Evolutionary conservation across 2,888 invertebrate genomes (phyloP), one percentile per base, ranked within the genome.

Genomic region (Rhamphomyia laevipes): DNA sequence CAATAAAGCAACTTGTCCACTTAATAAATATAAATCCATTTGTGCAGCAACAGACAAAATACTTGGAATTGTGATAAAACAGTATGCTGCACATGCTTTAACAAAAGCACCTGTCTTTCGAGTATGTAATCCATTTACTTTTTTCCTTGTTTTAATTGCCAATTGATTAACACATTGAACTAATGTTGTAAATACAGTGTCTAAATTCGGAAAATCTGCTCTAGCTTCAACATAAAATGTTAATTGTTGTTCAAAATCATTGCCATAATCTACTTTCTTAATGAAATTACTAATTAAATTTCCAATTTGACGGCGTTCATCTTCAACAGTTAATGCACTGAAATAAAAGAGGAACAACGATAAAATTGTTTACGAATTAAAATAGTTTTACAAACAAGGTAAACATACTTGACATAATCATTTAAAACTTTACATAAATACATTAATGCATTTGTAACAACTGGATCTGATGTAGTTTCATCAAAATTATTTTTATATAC

Each of bases 51-150:
- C 77, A 51, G 86, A 85, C 59, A 77, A 80, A 64, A 97, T 80
- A 13, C 95, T 95, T n/a, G 97, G 97, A 65, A 94, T 88, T 10
- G 96, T 96, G 53, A 97, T 94, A 70, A 86, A 96, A 68, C 87
- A 86, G 72, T 90, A 97, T 0, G 97, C 96, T 42, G 90, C 85
- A 73, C 96, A 96, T 3, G 96, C 95, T 62, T 90, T 82, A 30
- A 89, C 86, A 74, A 94, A 87, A 58, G 89, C 84, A 13, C 83
- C 81, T 3, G 89, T 89, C 68, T 86, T 86, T 53, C 81, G 75
- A 1, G 84, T 83, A 61, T 88, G 87, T 61, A 81, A 78, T 4
- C 85, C 84, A 55, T 80, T 79, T 4, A 86, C 81, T 50, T 84
- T 78, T 61, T 73, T 76, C 37, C 77, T 73, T 13, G 77, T 83